Conservation (phyloP, 2,797 vertebrate genomes). For the Ceyx erithaca region DNA sequence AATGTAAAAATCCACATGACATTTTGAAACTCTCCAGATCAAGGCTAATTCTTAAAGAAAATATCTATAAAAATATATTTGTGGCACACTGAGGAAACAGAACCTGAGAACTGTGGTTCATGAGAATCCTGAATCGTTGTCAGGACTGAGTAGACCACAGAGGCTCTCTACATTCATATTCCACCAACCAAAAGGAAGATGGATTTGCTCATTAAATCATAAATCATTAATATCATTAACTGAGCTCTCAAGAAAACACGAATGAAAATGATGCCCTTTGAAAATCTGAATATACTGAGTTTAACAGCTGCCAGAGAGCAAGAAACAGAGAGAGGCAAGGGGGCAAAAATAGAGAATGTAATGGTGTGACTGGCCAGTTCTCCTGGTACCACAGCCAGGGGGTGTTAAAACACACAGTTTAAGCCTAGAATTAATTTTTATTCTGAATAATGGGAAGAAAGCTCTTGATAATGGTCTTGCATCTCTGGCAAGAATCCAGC, state of each 20-base stretch:
- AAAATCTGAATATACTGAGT: conserved; percentile 16
- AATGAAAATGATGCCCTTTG: conserved; percentile 36
- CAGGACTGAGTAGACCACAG: neutral
- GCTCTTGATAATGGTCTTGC: neutral
- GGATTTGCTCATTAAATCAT: conserved; percentile 25
- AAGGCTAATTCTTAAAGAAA: neutral
- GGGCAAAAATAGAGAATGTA: conserved; percentile 20
- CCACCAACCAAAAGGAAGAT: neutral
- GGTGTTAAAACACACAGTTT: conserved; percentile 27
- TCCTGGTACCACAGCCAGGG: conserved; percentile 8
- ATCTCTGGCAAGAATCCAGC: conserved; percentile 15
- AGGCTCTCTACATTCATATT: neutral
- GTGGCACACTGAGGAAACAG: neutral
- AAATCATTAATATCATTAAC: neutral
- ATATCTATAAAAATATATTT: neutral
- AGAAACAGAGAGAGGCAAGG: conserved; percentile 8
- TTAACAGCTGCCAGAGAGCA: conserved; percentile 27
- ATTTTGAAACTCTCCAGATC: neutral
- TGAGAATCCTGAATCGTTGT: neutral
- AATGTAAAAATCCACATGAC: neutral
- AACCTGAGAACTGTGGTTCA: neutral
- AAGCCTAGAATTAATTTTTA: conserved; percentile 61
- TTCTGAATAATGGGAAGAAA: conserved; percentile 56
- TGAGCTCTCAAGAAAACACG: conserved; percentile 8
- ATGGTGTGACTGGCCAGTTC: neutral